Evolutionary conservation across 2,888 invertebrate genomes (phyloP), one percentile per base, ranked within the genome.

Genomic region (Troilus luridus): DNA sequence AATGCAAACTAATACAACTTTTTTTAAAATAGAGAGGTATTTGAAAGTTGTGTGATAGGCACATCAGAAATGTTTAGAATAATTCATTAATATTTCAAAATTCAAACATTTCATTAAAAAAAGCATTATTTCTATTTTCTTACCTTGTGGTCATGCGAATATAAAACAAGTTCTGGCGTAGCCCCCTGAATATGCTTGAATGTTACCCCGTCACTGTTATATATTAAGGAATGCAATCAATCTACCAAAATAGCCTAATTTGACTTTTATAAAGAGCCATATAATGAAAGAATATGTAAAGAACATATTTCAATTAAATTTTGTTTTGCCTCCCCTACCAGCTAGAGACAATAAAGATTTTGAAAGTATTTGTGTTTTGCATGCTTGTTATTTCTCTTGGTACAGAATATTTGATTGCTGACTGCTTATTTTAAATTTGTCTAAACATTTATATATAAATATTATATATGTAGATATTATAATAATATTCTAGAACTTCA

Each of bases 111-210:
- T 88, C 24, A 54, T 24, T 54, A 56, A n/a, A 21, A 14, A 77
- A 90, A 58, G 19, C 11, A 81, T 54, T n/a, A 1, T 27, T 77
- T 24, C 14, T 0, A 6, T 17, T 88, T 58, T 90, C 92, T 91
- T 93, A 94, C 94, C 93, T 95, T 94, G 92, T 96, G 96, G 0
- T 94, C 94, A 0, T 94, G 94, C 92, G 96, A 95, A 17, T 96
- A 94, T 91, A 96, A 93, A 88, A 96, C 95, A 58, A 96, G 93
- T 93, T 96, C 96, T 58, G 97, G 97, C 8, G 94, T 94, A 17
- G 96, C 96, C 56, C 96, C 97, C 27, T 94, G 95, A 92, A 96
- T 96, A 93, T 96, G 96, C 93, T 96, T 96, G 93, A 96, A 96
- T 92, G 95, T 95, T 64, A 96, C 94, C 72, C 95, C 94, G 0